These are phyloP conservation scores for Catamblyrhynchus diadema DNA, from an alignment of 2,797 vertebrate genomes.

Conservation along the genomic window DNA sequence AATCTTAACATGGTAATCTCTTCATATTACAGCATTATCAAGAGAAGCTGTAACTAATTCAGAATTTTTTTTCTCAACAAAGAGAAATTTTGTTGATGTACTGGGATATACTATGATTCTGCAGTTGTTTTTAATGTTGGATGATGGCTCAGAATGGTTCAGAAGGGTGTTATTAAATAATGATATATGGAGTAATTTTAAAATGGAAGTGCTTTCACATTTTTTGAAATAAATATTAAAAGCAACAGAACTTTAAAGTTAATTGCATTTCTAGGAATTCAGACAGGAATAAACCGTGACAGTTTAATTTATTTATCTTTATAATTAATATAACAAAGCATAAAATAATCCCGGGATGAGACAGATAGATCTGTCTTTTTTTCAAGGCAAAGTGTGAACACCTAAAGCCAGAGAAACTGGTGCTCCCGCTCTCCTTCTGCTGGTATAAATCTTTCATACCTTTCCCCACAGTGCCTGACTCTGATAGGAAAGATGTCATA, in stretches of 20 bases:
- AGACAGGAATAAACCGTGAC: not conserved
- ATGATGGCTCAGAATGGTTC: not conserved
- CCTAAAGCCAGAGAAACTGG: not conserved
- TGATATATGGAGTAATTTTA: not conserved
- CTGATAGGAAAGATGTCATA: not conserved
- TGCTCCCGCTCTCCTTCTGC: not conserved
- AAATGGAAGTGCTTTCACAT: not conserved
- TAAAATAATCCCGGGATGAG: not conserved
- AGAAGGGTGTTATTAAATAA: not conserved
- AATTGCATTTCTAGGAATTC: not conserved
- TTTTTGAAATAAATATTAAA: not conserved
- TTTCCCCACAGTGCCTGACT: not conserved
- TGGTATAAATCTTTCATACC: not conserved
- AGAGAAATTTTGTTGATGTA: not conserved
- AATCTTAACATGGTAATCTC: not conserved
- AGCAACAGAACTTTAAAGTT: not conserved
- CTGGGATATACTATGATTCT: not conserved
- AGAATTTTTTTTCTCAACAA: not conserved
- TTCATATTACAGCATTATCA: not conserved
- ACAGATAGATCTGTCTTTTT: not conserved
- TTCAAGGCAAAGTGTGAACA: not conserved
- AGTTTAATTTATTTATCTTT: not conserved
- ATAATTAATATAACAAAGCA: not conserved
- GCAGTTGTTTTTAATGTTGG: not conserved
- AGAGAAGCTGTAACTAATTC: not conserved